Evolutionary conservation across 2,888 invertebrate genomes (phyloP), one percentile per base, ranked within the genome.

Genomic region (Neria commutata): DNA sequence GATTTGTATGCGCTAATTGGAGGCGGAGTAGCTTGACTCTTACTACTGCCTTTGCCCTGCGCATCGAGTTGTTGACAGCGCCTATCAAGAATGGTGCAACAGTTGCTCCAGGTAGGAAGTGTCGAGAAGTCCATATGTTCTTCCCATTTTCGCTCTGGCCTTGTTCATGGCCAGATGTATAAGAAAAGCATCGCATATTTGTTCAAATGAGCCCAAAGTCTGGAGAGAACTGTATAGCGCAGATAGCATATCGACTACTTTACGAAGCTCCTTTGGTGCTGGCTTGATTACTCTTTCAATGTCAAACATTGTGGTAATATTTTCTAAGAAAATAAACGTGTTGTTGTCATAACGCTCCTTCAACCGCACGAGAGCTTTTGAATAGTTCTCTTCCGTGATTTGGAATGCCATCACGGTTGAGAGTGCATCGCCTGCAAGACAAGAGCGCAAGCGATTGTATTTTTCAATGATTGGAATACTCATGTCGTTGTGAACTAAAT

Each of bases 121-220:
- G 11, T 21, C 8, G 10, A 21, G n/a, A 11, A 46, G 19, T 46
- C 46, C 5, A 46, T 5, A 11, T 46, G 46, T n/a, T 46, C 46
- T 11, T 46, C 46, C 46, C 46, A 46, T n/a, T 21, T 23, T 17
- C n/a, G 23, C 21, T 24, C 19, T 19, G 46, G 19, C 46, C 21
- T 46, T 46, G n/a, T 19, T 46, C 17, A 46, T 21, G 3, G 46
- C 49, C 19, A 63, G 21, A 49, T 63, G 51, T 17, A 62, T 60
- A 24, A 62, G 45, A 23, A 62, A 6, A 11, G 56, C 59, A 25
- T 59, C 50, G 47, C 57, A 57, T 42, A 63, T 63, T 21, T 63
- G 23, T 52, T 58, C 17, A 19, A 14, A 10, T n/a, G 58, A 37
- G n/a, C 54, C 63, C 10, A 63, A 42, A 4, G 58, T 59, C 14